Evolutionary conservation across 1,140 invertebrate species (phyloP), one percentile per base, ranked within the genome.

Genomic region (Drosophila oshimai): DNA sequence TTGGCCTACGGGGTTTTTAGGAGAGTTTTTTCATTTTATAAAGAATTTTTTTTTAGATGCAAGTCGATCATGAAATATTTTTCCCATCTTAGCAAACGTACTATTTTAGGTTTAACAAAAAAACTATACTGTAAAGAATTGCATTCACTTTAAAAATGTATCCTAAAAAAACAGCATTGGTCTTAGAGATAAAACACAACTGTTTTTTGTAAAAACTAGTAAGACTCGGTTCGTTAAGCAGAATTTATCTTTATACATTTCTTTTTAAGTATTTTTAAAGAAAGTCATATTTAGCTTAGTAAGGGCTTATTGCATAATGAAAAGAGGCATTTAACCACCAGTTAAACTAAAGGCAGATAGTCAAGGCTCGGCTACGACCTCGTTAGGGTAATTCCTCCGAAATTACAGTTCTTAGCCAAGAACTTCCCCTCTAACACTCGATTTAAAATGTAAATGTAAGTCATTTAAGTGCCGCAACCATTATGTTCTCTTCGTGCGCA

Each of bases 401-500:
- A 65, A 20, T n/a, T 29, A 37, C 15, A 15, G 24, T 31, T 33
- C 18, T 13, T 64, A 39, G 10, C 29, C 6, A 15, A 12, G 39
- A 45, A 68, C 18, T 68, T 68, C 64, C 24, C 13, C 18, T 24
- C 15, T 29, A 10, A 13, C 15, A 41, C 15, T 18, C 15, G 33
- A 46, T 10, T 42, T 5, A 6, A 47, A 62, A 72, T 72, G 68
- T 33, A 72, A 72, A 72, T 72, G 41, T 41, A 26, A 17, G 62
- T 20, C 24, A 68, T 69, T 68, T 69, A 22, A 39, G n/a, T 26
- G 26, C 13, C 39, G 6, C 36, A 68, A 29, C 47, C 74, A 74
- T 78, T 84, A 57, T 78, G 51, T 51, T 73, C 53, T 73, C 68
- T 79, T 71, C 44, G 44, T 50, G 69, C 44, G 53, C n/a, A n/a